Conservation (phyloP, 2,797 vertebrate genomes). For the Tadarida brasiliensis region DNA sequence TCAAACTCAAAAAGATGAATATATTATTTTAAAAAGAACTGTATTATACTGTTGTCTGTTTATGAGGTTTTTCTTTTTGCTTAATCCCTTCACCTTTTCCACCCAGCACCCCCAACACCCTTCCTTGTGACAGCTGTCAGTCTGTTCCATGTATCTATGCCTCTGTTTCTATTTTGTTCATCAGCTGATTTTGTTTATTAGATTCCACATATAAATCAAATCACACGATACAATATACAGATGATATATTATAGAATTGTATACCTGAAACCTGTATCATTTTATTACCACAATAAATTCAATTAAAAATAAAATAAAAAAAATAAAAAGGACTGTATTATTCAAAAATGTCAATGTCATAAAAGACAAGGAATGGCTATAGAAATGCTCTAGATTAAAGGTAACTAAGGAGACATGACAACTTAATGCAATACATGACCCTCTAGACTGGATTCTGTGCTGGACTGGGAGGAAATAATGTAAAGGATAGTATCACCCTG, state of each 20-base stretch:
- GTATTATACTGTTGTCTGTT: neutral
- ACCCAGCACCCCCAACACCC: neutral
- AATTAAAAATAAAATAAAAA: neutral
- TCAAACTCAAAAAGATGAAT: neutral
- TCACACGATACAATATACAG: neutral
- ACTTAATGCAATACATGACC: neutral
- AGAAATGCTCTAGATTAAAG: constrained; percentile 23
- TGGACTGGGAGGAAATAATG: neutral
- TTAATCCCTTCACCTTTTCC: neutral
- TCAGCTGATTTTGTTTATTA: neutral
- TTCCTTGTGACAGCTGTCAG: neutral
- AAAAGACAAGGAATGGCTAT: neutral
- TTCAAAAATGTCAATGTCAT: neutral
- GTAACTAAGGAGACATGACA: neutral
- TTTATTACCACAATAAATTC: neutral
- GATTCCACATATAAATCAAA: neutral
- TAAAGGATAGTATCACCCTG: neutral
- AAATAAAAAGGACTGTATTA: neutral
- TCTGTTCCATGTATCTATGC: neutral
- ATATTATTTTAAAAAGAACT: neutral
- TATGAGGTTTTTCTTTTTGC: neutral
- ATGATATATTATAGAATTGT: neutral
- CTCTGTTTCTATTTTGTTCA: neutral
- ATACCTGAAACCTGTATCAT: neutral
- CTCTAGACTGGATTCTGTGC: neutral